These are phyloP conservation scores for Drosophila rufa DNA, from an alignment of 1,140 invertebrate species.

Conservation along the genomic window DNA sequence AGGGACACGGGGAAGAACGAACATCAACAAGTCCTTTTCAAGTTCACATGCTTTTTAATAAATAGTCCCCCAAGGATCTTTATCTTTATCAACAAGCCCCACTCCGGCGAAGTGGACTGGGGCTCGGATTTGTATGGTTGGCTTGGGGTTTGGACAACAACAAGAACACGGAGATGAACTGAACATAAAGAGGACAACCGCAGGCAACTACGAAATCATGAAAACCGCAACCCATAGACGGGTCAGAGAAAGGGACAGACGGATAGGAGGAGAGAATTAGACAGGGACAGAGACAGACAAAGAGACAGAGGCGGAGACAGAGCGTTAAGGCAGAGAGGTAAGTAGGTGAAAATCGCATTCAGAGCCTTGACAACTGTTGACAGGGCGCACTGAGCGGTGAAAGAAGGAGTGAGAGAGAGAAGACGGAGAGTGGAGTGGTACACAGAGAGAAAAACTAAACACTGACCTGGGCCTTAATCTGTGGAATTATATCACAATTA, in stretches of 20 bases:
- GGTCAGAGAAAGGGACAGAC: slow-evolving; percentile 7
- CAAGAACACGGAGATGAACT: slow-evolving; percentile 32
- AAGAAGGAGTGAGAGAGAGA: background rate
- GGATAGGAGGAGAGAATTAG: slow-evolving; percentile 13
- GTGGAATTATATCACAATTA: background rate
- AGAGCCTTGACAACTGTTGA: slow-evolving; percentile 79
- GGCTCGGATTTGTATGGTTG: slow-evolving; percentile 16
- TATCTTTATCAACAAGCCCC: slow-evolving; percentile 60
- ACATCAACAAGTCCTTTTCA: slow-evolving; percentile 82
- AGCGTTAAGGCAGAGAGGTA: slow-evolving; percentile 26
- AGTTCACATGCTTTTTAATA: slow-evolving; percentile 84
- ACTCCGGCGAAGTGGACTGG: slow-evolving; percentile 2
- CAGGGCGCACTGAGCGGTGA: slow-evolving; percentile 45
- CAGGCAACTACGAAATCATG: slow-evolving; percentile 65
- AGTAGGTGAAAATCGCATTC: slow-evolving; percentile 74
- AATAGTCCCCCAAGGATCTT: slow-evolving; percentile 81
- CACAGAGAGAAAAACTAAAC: slow-evolving; percentile 1
- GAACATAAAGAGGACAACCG: slow-evolving; percentile 67
- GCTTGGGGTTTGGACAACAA: slow-evolving; percentile 31
- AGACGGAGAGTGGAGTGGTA: background rate
- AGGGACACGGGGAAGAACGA: slow-evolving; percentile 36
- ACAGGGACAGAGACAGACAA: slow-evolving; percentile 5
- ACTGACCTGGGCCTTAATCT: background rate
- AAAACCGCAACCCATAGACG: slow-evolving; percentile 56
- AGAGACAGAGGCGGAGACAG: slow-evolving; percentile 37